Conservation (phyloP, 2,888 invertebrate species). For the Cataglyphis altisquamis region DNA sequence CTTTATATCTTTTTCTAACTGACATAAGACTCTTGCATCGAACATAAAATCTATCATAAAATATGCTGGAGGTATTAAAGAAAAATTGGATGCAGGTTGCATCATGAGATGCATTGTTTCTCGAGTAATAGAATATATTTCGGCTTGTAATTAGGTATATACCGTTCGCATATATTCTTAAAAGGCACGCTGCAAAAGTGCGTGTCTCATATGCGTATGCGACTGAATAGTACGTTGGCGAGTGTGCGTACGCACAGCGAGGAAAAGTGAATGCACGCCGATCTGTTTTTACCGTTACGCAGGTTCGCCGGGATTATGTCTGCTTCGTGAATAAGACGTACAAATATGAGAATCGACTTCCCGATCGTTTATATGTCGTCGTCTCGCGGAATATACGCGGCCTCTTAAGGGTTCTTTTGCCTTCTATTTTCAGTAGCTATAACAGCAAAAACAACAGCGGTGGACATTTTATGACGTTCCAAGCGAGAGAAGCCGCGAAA, state of each 20-base stretch:
- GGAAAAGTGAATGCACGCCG: conserved; percentile 77
- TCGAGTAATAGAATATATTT: neutral
- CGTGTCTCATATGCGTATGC: conserved; percentile 36
- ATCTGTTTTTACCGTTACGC: conserved; percentile 77
- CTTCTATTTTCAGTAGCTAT: conserved; percentile 32
- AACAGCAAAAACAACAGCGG: conserved; percentile 6
- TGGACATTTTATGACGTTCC: neutral
- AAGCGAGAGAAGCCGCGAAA: conserved; percentile 2
- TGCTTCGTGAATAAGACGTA: conserved; percentile 71
- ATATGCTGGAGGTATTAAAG: neutral
- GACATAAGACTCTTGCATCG: neutral
- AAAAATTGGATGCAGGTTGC: neutral
- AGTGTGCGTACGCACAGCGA: conserved; percentile 49
- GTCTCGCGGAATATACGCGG: conserved; percentile 18
- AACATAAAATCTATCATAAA: neutral
- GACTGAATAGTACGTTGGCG: conserved; percentile 38
- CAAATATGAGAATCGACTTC: conserved; percentile 71
- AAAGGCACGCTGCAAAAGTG: conserved; percentile 59
- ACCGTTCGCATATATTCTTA: conserved; percentile 50
- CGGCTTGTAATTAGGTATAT: conserved; percentile 31
- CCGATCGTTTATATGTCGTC: conserved; percentile 60
- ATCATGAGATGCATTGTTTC: neutral
- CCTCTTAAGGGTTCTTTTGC: neutral
- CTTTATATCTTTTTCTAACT: conserved; percentile 15
- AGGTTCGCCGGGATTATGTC: conserved; percentile 75